Evolutionary conservation across 1,140 invertebrate species (phyloP), one percentile per base, ranked within the genome.

Genomic region (Asbolus verrucosus): DNA sequence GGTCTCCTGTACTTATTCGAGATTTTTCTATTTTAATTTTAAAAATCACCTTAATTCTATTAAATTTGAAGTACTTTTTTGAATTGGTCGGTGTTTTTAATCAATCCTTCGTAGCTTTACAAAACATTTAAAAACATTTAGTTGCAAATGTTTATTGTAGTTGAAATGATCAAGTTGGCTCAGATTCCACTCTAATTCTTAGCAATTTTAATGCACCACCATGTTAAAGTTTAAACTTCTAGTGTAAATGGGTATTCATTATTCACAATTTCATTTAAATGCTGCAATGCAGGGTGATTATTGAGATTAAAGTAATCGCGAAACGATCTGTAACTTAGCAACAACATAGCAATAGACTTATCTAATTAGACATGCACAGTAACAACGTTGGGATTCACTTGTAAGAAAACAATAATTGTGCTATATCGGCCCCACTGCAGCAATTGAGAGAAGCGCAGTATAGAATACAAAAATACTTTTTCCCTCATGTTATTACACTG

Each of bases 281-380:
- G 6, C 46, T 31, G 21, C 46, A 31, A 14, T 54, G 21, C 14
- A 46, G 41, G 18, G 16, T n/a, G 16, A 46, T 46, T 46, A 46
- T 21, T 9, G 18, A 16, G 16, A 46, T 46, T 46, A 46, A 3
- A 54, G 21, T 54, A 54, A 54, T 54, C 46, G 9, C 13, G 46
- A 27, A 54, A 50, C 43, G 43, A 50, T 50, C 9, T 21, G 15
- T 50, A 50, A 21, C 19, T 54, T 54, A 54, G 21, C 46, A 54
- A 54, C 46, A 27, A 24, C 21, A 27, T 54, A 30, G 46, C 46
- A 2, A 19, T 54, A 54, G 46, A 21, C 46, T 54, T 54, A 54
- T 19, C 21, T 54, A 54, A 54, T 54, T 54, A 54, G 9, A 11
- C 8, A 54, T 30, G 43, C 43, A 50, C 43, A 13, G 33, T 36